These are phyloP conservation scores for Pseudorectes ferrugineus DNA, from an alignment of 2,113 vertebrate species.

Conservation along the genomic window DNA sequence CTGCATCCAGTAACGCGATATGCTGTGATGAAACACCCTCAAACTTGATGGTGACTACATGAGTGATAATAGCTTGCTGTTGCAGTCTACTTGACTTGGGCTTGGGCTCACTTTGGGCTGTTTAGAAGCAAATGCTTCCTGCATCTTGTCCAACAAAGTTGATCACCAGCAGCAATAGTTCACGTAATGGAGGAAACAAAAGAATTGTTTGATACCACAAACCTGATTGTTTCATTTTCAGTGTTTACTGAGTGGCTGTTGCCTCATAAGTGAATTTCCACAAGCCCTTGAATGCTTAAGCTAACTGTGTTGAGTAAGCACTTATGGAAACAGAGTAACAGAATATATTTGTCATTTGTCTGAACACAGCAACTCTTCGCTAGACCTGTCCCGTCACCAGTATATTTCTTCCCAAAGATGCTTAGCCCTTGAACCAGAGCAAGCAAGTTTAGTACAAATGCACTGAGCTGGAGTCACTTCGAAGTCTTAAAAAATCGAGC, in stretches of 20 bases:
- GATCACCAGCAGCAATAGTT: background rate
- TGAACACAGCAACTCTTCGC: background rate
- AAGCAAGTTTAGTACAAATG: background rate
- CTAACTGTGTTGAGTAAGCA: background rate
- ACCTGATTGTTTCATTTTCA: background rate
- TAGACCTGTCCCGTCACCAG: background rate
- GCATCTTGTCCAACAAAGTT: background rate
- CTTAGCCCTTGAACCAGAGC: background rate
- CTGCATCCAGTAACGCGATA: accelerated
- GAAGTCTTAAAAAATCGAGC: background rate
- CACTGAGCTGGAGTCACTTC: background rate
- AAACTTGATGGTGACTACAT: background rate
- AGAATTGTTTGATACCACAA: background rate
- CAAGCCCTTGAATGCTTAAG: background rate
- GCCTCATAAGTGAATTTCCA: background rate
- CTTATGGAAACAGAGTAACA: background rate
- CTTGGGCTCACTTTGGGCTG: background rate
- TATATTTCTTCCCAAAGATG: background rate
- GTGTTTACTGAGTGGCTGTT: background rate
- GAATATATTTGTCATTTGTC: background rate
- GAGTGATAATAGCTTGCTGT: background rate
- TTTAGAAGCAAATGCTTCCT: background rate
- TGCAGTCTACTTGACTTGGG: background rate
- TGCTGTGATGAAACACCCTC: background rate
- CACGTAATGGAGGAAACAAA: background rate